phyloP scores from a whole-genome alignment of 2,113 vertebrate species.

The Channa argus region DNA sequence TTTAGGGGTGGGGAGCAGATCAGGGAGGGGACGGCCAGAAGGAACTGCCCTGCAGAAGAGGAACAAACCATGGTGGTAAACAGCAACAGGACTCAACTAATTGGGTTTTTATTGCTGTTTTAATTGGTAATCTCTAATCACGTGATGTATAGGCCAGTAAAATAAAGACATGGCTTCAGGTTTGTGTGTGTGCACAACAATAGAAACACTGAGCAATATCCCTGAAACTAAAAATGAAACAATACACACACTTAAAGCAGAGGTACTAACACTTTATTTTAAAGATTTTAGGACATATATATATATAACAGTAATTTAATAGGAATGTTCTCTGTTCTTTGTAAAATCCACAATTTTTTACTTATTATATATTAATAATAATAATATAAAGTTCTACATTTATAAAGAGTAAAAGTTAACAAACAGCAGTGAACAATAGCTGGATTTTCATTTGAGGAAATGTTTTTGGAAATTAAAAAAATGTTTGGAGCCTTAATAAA shows the following conservation, averaged over 20 bases:
- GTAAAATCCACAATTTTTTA: too few relatives aligned
- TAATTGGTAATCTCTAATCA: slow-evolving; percentile 29
- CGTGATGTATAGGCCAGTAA: neutral
- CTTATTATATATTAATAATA: too few relatives aligned
- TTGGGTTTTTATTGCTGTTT: slow-evolving; percentile 46
- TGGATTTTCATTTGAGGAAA: too few relatives aligned
- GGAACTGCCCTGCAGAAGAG: slow-evolving; percentile 1
- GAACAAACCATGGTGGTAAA: slow-evolving; percentile 35
- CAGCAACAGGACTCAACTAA: slow-evolving; percentile 26
- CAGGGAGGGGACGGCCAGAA: slow-evolving; percentile 6
- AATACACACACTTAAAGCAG: neutral
- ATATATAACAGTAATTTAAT: too few relatives aligned
- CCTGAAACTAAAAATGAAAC: too few relatives aligned
- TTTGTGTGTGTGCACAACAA: neutral
- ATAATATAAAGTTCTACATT: too few relatives aligned
- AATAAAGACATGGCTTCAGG: neutral
- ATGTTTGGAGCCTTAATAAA: too few relatives aligned
- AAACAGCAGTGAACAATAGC: too few relatives aligned
- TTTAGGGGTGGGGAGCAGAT: slow-evolving; percentile 36
- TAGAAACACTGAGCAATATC: neutral
- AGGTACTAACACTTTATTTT: neutral
- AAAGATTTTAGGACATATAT: too few relatives aligned
- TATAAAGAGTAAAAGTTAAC: too few relatives aligned
- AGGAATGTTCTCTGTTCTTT: too few relatives aligned
- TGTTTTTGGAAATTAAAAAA: too few relatives aligned